Percentiles rank a stretch among this genome's conserved stretches.
These are phyloP conservation scores for Apodemia hepburni DNA, from an alignment of 2,888 invertebrate genomes.

Conservation along the genomic window DNA sequence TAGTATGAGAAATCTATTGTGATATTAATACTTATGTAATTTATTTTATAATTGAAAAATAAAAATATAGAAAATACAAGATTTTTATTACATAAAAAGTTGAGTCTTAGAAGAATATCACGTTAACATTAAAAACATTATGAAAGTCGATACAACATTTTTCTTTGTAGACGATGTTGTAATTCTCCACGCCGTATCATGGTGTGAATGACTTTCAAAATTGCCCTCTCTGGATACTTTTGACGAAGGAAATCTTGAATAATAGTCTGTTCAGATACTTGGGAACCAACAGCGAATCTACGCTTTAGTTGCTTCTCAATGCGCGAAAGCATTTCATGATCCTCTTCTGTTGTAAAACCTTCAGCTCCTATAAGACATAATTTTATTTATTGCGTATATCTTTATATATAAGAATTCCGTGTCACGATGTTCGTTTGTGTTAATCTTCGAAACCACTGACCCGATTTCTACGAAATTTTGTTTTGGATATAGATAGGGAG, in stretches of 20 bases:
- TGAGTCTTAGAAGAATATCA: slow-evolving; percentile 10
- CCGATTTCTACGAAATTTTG: too few species aligned
- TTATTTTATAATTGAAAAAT: slow-evolving; percentile 7
- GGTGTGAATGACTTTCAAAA: slow-evolving; percentile 94
- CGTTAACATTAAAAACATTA: slow-evolving; percentile 52
- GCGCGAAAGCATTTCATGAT: slow-evolving; percentile 92
- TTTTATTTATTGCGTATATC: not conserved
- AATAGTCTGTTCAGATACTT: slow-evolving; percentile 96
- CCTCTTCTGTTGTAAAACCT: slow-evolving; percentile 97
- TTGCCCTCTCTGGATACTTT: slow-evolving; percentile 92
- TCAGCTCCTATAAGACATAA: slow-evolving; percentile 87
- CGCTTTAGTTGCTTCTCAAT: slow-evolving; percentile 97
- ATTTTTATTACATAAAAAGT: not conserved
- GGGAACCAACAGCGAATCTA: slow-evolving; percentile 96
- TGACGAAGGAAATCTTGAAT: slow-evolving; percentile 92
- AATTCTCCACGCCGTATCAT: slow-evolving; percentile 98
- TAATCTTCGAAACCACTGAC: too few species aligned
- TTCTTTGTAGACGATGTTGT: slow-evolving; percentile 97
- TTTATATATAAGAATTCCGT: too few species aligned
- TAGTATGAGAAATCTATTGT: slow-evolving; percentile 17
- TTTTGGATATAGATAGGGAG: too few species aligned
- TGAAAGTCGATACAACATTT: slow-evolving; percentile 96
- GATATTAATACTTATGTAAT: slow-evolving; percentile 2
- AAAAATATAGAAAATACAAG: not conserved
- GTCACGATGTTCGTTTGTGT: too few species aligned